phyloP scores from a whole-genome alignment of 2,113 vertebrate species.

The Saguinus midas region DNA sequence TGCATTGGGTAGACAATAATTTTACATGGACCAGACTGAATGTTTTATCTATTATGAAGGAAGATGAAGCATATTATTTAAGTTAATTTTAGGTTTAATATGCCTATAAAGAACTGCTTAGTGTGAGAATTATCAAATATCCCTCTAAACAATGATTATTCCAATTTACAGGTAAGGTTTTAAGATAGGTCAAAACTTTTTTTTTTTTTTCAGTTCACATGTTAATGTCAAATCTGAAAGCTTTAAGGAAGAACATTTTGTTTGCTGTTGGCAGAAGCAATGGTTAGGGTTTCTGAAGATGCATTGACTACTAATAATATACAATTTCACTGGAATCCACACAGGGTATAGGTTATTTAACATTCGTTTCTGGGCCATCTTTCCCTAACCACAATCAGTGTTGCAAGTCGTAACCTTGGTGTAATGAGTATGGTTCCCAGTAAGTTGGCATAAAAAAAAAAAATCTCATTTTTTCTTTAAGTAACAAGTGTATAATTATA shows the following conservation, averaged over 20 bases:
- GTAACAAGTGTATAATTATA: neutral
- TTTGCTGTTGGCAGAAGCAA: neutral
- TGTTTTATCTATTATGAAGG: neutral
- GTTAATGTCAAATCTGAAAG: neutral
- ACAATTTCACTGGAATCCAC: neutral
- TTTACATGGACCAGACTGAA: neutral
- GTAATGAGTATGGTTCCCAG: neutral
- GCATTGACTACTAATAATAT: neutral
- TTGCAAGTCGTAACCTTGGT: neutral
- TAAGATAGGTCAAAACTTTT: neutral
- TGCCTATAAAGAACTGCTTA: neutral
- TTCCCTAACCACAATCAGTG: neutral
- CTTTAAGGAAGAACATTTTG: neutral
- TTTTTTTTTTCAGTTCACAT: neutral
- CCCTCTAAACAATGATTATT: neutral
- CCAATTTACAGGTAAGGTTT: neutral
- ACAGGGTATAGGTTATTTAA: neutral
- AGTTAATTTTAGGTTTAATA: slow-evolving; percentile 21
- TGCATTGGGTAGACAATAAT: neutral
- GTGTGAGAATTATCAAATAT: slow-evolving; percentile 13
- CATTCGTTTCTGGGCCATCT: neutral
- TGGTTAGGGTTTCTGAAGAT: neutral
- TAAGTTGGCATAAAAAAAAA: neutral
- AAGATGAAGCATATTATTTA: neutral
- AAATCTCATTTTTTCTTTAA: slow-evolving; percentile 28